Conservation (phyloP, 1,140 invertebrate genomes). For the Cryptotermes secundus region DNA sequence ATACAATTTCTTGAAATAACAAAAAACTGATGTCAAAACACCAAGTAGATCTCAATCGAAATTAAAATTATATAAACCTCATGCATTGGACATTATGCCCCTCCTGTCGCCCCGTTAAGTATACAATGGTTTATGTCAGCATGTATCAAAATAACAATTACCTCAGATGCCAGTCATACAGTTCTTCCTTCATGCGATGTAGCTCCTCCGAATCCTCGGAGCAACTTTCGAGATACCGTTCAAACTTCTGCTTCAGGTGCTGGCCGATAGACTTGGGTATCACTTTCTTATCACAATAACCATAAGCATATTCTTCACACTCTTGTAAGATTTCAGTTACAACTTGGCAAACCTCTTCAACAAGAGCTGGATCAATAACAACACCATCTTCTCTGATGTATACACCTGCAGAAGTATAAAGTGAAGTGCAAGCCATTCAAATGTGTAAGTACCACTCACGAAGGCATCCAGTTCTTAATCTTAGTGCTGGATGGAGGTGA, state of each 20-base stretch:
- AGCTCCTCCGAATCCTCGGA: conserved; percentile 42
- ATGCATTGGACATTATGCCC: no score
- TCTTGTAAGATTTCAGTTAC: conserved; percentile 53
- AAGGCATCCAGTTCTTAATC: no score
- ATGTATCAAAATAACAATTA: conserved; percentile 27
- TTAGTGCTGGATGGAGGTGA: no score
- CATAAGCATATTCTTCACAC: conserved; percentile 52
- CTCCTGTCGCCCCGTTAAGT: no score
- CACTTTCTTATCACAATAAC: conserved; percentile 39
- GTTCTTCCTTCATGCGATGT: conserved; percentile 48
- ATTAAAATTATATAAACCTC: no score
- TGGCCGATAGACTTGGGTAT: conserved; percentile 49
- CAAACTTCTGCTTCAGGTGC: conserved; percentile 51
- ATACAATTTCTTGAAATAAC: no score
- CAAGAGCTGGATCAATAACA: conserved; percentile 47
- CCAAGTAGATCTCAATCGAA: no score
- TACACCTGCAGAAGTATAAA: conserved; percentile 45
- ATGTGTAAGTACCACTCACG: no score
- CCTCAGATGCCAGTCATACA: conserved; percentile 63
- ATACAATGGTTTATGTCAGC: no score
- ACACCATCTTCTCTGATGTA: conserved; percentile 56
- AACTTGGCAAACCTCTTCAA: conserved; percentile 53
- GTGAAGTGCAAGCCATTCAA: background rate
- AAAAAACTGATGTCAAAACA: no score
- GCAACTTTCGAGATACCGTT: conserved; percentile 47